Evolutionary conservation across 2,113 vertebrate species (phyloP), one percentile per base, ranked within the genome.

Genomic region (Nycticryphes semicollaris): DNA sequence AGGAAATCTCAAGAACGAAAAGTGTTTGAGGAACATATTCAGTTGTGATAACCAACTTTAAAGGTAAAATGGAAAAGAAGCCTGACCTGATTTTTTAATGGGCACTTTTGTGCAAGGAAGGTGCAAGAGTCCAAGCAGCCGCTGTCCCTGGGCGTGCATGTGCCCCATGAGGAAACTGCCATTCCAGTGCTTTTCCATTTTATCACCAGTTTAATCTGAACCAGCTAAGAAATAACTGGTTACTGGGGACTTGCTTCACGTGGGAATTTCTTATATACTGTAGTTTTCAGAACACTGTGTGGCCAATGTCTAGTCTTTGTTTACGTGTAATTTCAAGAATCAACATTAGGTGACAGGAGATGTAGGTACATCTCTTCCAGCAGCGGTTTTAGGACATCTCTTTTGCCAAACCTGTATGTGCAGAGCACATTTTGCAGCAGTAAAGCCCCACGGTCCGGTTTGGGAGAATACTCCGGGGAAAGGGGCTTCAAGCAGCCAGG

Each of bases 1-100:
- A 28, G 25, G 63, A 64, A 73, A 77, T 57, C 13, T 62, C 59
- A 27, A 33, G 57, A 80, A 47, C 18, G 41, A 51, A 59, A 11
- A 82, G 12, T 35, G 74, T 91, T 83, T 90, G 50, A 90, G 67
- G 48, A 67, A 62, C 25, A 28, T 57, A 89, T 3, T 72, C 31
- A 67, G 3, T 17, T 67, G 21, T 23, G 22, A 62, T 54, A 84
- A 67, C 16, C 18, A 37, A 11, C 19, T 53, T 48, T 51, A 31
- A 87, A 75, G 37, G 51, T 81, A 56, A 75, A 77, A 63, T 25
- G 8, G n/a, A 83, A 80, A 88, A 68, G 10, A 93, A 86, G 17
- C 47, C 50, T 80, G 57, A 80, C 43, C 45, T 50, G 19, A 67
- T 90, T 96, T 96, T 84, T 90, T 59, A 82, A 72, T n/a, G n/a